These are phyloP conservation scores for Poecilobothrus nobilitatus DNA, from an alignment of 2,888 invertebrate species.

Conservation along the genomic window DNA sequence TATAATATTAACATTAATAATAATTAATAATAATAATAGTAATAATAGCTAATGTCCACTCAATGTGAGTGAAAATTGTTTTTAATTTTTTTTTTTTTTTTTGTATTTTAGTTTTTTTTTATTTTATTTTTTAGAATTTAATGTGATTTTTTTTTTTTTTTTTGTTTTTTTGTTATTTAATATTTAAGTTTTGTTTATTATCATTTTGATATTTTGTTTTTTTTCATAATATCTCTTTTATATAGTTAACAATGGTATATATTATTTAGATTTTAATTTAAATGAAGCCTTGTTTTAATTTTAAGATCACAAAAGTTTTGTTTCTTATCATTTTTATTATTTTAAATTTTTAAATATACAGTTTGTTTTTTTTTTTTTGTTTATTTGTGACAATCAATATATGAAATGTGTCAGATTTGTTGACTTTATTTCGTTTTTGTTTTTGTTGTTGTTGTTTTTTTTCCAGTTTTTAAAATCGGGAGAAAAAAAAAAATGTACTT, in stretches of 20 bases:
- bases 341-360: no score
- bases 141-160: neutral
- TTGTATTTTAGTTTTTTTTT: slow-evolving; percentile 7
- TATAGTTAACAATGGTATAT: no score
- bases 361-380: no score
- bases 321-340: no score
- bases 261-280: neutral
- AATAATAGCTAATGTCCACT: slow-evolving; percentile 22
- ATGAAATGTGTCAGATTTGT: no score
- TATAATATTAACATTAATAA: neutral
- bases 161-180: neutral
- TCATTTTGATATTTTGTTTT: neutral
- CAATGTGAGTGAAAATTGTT: slow-evolving; percentile 30
- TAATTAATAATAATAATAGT: neutral
- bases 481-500: no score
- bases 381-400: no score
- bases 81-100: slow-evolving; percentile 16
- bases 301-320: neutral
- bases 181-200: neutral
- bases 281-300: neutral
- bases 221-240: no score
- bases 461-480: no score
- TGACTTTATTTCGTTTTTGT: no score
- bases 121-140: neutral
- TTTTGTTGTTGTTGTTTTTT: no score